Percentiles rank a stretch among this genome's conserved stretches.
phyloP scores from a whole-genome alignment of 2,113 vertebrate species.

The Oryzias woworae region DNA sequence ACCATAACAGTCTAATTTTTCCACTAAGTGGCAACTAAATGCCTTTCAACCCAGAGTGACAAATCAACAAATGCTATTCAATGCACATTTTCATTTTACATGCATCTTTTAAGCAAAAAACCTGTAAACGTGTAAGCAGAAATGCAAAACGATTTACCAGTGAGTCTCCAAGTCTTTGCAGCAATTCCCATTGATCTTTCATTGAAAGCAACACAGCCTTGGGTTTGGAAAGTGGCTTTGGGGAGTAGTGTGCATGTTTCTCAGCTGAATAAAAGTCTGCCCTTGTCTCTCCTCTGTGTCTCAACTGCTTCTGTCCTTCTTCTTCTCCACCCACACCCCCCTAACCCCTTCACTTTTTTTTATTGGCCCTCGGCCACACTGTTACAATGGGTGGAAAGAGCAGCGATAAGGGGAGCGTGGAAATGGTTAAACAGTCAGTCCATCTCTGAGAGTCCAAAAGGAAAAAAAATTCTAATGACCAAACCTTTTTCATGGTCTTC shows the following conservation, averaged over 20 bases:
- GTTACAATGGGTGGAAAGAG: conserved; percentile 76
- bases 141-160: conserved; percentile 65
- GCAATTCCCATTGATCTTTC: conserved; percentile 67
- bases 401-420: conserved; percentile 74
- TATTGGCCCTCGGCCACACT: conserved; percentile 71
- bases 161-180: conserved; percentile 53
- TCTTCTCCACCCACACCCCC: conserved; percentile 32
- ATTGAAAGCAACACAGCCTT: conserved; percentile 63
- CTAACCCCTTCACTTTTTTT: conserved; percentile 44
- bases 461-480: conserved; percentile 68
- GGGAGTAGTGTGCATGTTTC: conserved; percentile 74
- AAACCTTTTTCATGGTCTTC: conserved; percentile 58
- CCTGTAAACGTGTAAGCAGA: too few relatives aligned
- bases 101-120: too few relatives aligned
- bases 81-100: too few relatives aligned
- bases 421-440: conserved; percentile 57
- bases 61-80: too few relatives aligned
- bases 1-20: too few relatives aligned
- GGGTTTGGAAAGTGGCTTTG: conserved; percentile 57
- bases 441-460: conserved; percentile 60
- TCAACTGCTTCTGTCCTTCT: conserved; percentile 60
- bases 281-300: conserved; percentile 64
- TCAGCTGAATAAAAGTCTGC: conserved; percentile 76
- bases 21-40: too few relatives aligned
- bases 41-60: too few relatives aligned